A percentile compares a stretch with the other conserved stretches of the same genome.
Evolutionary conservation across 1,140 invertebrate species (phyloP).

Genomic region (Anastrepha ludens): DNA sequence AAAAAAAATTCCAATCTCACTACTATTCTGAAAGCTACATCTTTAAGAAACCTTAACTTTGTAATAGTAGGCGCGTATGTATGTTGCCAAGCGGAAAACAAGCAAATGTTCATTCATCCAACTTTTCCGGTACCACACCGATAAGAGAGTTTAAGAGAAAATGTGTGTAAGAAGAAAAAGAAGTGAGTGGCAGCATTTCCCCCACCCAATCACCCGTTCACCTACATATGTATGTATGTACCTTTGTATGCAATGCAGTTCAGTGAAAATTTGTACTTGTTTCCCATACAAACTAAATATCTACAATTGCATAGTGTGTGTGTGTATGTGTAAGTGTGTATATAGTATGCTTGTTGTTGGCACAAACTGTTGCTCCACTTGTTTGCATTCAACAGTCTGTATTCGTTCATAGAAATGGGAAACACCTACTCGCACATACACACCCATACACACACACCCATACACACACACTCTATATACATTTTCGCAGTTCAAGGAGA

Average conservation of each 20-base stretch:
- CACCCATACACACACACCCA: background rate
- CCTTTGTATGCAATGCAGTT: background rate
- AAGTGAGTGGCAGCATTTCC: background rate
- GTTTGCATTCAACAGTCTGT: conserved; percentile 55
- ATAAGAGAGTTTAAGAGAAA: background rate
- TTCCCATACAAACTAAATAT: background rate
- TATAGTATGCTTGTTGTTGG: conserved; percentile 21
- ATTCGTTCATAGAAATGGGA: background rate
- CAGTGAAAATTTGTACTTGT: background rate
- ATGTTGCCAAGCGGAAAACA: conserved; percentile 49
- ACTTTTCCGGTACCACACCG: background rate
- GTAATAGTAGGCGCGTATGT: too few species aligned
- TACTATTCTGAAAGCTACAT: too few species aligned
- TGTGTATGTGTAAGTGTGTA: background rate
- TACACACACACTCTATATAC: background rate
- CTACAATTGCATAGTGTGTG: background rate
- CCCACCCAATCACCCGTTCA: background rate
- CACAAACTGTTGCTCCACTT: conserved; percentile 56
- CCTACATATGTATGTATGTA: background rate
- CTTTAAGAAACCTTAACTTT: too few species aligned
- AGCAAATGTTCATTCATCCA: conserved; percentile 3
- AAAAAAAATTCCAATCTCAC: too few species aligned
- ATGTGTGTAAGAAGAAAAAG: background rate
- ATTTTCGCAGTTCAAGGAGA: background rate
- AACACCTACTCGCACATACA: too few species aligned